Evolutionary conservation across 1,140 invertebrate species (phyloP).

Genomic region (Epicauta chinensis): DNA sequence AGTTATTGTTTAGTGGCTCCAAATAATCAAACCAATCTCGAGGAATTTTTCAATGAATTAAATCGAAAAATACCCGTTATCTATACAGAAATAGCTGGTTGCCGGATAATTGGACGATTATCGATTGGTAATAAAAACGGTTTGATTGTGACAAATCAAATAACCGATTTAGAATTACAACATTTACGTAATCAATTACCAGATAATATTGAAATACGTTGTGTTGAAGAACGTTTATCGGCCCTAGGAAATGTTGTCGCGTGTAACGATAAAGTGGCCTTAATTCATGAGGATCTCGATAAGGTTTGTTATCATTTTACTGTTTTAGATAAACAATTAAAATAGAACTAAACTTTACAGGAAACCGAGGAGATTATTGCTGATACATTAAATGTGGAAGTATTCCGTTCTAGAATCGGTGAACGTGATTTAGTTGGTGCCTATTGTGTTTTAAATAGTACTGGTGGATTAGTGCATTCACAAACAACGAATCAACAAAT

Average conservation of each 20-base stretch:
- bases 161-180: conserved; percentile 92
- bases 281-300: conserved; percentile 95
- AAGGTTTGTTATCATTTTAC: conserved; percentile 46
- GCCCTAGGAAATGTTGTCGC: conserved; percentile 95
- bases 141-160: conserved; percentile 83
- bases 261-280: conserved; percentile 96
- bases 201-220: conserved; percentile 81
- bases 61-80: conserved; percentile 81
- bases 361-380: conserved; percentile 92
- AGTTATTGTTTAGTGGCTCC: conserved; percentile 88
- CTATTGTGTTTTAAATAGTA: conserved; percentile 87
- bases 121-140: conserved; percentile 77
- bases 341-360: conserved; percentile 34
- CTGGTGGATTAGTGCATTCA: conserved; percentile 91
- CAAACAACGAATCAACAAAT: conserved; percentile 87
- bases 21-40: conserved; percentile 45
- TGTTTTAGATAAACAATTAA: not conserved
- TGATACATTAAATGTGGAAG: conserved; percentile 89
- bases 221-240: conserved; percentile 91
- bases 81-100: conserved; percentile 86
- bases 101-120: conserved; percentile 82
- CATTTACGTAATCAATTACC: conserved; percentile 93
- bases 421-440: conserved; percentile 89
- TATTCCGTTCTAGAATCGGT: conserved; percentile 92
- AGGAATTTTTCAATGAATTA: conserved; percentile 73